A percentile compares a stretch with the other conserved stretches of the same genome.
Conservation (phyloP, 2,797 vertebrate species). For the Echiichthys vipera region DNA sequence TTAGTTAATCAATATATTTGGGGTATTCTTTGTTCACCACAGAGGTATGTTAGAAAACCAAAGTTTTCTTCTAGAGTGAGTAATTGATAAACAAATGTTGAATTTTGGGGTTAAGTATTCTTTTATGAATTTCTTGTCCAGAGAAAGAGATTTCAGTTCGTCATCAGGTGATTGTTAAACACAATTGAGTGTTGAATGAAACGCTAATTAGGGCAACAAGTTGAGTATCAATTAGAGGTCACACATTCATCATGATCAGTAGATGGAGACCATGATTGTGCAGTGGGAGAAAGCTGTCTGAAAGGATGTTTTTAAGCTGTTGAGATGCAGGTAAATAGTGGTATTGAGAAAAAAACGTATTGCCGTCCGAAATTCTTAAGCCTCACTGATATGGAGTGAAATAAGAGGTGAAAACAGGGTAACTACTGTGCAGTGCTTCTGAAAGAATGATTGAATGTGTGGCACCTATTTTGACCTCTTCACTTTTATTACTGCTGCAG, state of each 20-base stretch:
- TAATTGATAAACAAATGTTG: no score
- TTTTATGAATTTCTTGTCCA: no score
- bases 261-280: conserved; percentile 13
- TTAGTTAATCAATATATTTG: no score
- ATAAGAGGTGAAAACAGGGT: conserved; percentile 21
- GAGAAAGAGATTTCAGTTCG: not conserved
- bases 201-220: not conserved
- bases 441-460: conserved; percentile 25
- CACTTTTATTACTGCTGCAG: not conserved
- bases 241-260: conserved; percentile 19
- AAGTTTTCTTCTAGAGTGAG: no score
- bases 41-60: no score
- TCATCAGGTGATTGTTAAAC: not conserved
- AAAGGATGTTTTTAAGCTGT: conserved; percentile 1
- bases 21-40: no score
- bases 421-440: conserved; percentile 5
- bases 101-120: no score
- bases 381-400: conserved; percentile 1
- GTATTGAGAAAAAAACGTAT: conserved; percentile 11
- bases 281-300: conserved; percentile 4
- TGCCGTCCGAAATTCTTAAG: not conserved
- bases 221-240: not conserved
- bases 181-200: not conserved
- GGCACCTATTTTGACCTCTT: conserved; percentile 22
- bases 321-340: conserved; percentile 1